Evolutionary conservation across 2,113 vertebrate species (phyloP), one percentile per base, ranked within the genome.

Genomic region (Proterorhinus semilunaris): DNA sequence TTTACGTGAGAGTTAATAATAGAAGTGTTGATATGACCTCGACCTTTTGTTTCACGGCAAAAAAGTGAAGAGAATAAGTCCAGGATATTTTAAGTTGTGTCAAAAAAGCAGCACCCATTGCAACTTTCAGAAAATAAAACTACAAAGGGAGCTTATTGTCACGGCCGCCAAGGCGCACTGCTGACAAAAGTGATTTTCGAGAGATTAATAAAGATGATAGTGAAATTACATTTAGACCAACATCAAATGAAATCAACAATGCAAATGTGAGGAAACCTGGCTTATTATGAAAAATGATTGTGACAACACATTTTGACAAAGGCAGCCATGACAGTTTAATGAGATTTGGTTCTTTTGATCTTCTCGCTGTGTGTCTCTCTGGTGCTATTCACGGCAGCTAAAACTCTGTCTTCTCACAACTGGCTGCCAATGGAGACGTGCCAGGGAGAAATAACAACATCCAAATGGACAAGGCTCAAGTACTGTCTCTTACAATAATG

Each of bases 1-100:
- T 72, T 74, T 46, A 48, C 65, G 65, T 66, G 61, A 11, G 51
- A 84, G 77, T 64, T 86, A 86, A 84, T 83, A 84, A 91, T 87
- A 89, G 75, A 77, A 68, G 4, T 65, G 66, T 27, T 76, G 62
- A 78, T 74, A 54, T 80, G 76, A 84, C 75, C 65, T 62, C 17
- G 81, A 55, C 15, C 48, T 15, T 76, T 75, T 68, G 72, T 74
- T 79, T 81, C 67, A 46, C 62, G 45, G 72, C 68, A 71, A 70
- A 17, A 78, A 77, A 78, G 4, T 6, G 51, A 72, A 65, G 71
- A 45, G 71, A 75, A 62, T 68, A 44, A 69, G 59, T 42, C 71
- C 10, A 52, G 17, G 64, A 82, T 89, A 89, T 79, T 78, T 88
- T 81, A 81, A 77, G 73, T 57, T 66, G 43, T 57, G 70, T 65